A percentile compares a stretch with the other conserved stretches of the same genome.
Evolutionary conservation across 2,797 vertebrate species (phyloP).

Genomic region (Scarus forsteni): DNA sequence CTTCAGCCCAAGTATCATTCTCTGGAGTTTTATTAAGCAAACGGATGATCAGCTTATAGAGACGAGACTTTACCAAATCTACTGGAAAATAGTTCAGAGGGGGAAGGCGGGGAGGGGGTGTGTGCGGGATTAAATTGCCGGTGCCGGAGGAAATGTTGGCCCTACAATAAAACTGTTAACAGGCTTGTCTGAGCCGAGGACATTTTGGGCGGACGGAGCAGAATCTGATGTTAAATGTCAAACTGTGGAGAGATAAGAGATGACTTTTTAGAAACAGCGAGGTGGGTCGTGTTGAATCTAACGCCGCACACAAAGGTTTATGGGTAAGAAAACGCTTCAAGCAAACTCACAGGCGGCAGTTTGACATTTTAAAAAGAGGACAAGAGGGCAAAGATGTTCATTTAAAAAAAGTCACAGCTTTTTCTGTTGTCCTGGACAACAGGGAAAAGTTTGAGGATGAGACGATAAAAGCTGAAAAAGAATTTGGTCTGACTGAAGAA

Average conservation of each 20-base stretch:
- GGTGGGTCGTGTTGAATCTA: neutral
- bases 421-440: no score
- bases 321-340: no score
- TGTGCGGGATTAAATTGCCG: constrained; percentile 38
- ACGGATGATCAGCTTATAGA: constrained; percentile 69
- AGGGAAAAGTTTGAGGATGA: no score
- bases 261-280: neutral
- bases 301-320: neutral
- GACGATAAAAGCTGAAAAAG: no score
- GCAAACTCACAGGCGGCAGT: neutral
- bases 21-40: constrained; percentile 67
- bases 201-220: neutral
- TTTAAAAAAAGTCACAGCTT: no score
- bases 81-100: constrained; percentile 41
- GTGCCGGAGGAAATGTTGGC: constrained; percentile 31
- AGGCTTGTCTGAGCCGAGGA: constrained; percentile 5
- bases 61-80: constrained; percentile 55
- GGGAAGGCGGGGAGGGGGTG: neutral
- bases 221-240: constrained; percentile 12
- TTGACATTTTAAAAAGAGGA: neutral
- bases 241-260: neutral
- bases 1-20: constrained; percentile 57
- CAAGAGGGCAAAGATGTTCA: no score
- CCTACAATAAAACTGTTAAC: constrained; percentile 26
- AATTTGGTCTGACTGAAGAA: no score